A percentile compares a stretch with the other conserved stretches of the same genome.
Conservation (phyloP, 2,113 vertebrate species). For the Oncorhynchus masou region DNA sequence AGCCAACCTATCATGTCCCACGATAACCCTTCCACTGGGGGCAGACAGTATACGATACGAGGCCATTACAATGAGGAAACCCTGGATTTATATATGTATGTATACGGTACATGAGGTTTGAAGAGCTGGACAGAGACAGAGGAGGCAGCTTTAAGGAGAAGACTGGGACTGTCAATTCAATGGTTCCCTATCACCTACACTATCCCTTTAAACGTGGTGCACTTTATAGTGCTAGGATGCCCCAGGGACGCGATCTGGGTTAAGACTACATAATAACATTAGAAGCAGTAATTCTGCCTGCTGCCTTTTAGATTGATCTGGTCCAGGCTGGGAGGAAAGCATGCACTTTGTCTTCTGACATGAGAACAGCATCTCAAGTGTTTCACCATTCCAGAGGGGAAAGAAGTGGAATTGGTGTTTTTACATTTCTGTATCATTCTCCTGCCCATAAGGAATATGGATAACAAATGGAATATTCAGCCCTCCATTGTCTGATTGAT, state of each 20-base stretch:
- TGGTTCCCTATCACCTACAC: too few species aligned
- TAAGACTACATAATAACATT: conserved; percentile 74
- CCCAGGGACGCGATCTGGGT: conserved; percentile 51
- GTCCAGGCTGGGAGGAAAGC: conserved; percentile 63
- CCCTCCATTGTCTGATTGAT: conserved; percentile 85
- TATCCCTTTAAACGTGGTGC: too few species aligned
- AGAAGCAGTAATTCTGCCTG: conserved; percentile 73
- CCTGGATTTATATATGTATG: conserved; percentile 42
- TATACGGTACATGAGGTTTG: conserved; percentile 41
- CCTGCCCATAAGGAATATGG: conserved; percentile 87
- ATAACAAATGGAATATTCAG: conserved; percentile 90
- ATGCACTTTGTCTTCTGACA: conserved; percentile 77
- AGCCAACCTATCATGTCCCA: neutral
- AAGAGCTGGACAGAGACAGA: conserved; percentile 63
- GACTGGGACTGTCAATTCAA: neutral
- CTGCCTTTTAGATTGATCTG: conserved; percentile 77
- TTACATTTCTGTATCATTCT: conserved; percentile 81
- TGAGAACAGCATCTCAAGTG: conserved; percentile 77
- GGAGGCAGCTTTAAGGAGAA: too few species aligned
- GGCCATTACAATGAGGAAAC: neutral
- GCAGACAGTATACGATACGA: neutral
- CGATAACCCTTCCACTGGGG: neutral
- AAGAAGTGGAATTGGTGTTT: conserved; percentile 78
- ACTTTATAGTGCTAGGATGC: too few species aligned
- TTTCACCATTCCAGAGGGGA: conserved; percentile 75